Conservation (phyloP, 2,113 vertebrate species). For the Ondatra zibethicus region DNA sequence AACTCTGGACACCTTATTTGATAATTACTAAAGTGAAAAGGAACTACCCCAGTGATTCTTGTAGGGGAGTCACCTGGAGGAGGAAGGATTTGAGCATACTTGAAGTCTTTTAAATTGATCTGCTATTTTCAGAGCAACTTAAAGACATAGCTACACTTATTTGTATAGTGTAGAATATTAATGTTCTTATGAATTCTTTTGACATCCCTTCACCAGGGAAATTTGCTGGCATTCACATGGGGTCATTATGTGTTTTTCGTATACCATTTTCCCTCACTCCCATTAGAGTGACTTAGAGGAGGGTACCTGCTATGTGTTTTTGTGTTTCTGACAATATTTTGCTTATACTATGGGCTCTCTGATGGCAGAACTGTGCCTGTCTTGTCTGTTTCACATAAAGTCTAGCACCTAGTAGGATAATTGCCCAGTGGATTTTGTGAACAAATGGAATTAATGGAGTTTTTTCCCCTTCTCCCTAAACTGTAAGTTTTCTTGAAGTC, state of each 20-base stretch:
- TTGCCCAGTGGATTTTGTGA: slow-evolving; percentile 35
- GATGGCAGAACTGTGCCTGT: not conserved
- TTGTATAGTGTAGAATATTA: slow-evolving; percentile 57
- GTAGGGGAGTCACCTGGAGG: slow-evolving; percentile 13
- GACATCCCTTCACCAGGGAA: not conserved
- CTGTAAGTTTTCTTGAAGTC: not conserved
- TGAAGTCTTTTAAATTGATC: slow-evolving; percentile 63
- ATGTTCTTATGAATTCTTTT: slow-evolving; percentile 33
- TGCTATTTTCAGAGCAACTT: slow-evolving; percentile 46
- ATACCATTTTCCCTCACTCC: not conserved
- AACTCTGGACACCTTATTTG: slow-evolving; percentile 1
- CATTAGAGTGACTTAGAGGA: slow-evolving; percentile 24
- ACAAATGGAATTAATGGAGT: slow-evolving; percentile 2
- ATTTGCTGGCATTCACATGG: slow-evolving; percentile 35
- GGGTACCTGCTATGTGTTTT: not conserved
- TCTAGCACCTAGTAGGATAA: not conserved
- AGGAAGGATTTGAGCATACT: slow-evolving; percentile 51
- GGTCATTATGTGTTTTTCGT: slow-evolving; percentile 37
- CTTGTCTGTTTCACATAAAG: not conserved
- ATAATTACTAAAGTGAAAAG: too few relatives aligned
- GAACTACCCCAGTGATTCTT: slow-evolving; percentile 3
- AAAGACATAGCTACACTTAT: slow-evolving; percentile 34
- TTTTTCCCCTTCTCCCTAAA: slow-evolving; percentile 34
- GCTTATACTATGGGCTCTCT: not conserved
- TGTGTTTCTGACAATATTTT: not conserved